Percentiles rank a stretch among this genome's conserved stretches.
Conservation (phyloP, 2,797 vertebrate genomes). For the Acanthurus leucopareius region DNA sequence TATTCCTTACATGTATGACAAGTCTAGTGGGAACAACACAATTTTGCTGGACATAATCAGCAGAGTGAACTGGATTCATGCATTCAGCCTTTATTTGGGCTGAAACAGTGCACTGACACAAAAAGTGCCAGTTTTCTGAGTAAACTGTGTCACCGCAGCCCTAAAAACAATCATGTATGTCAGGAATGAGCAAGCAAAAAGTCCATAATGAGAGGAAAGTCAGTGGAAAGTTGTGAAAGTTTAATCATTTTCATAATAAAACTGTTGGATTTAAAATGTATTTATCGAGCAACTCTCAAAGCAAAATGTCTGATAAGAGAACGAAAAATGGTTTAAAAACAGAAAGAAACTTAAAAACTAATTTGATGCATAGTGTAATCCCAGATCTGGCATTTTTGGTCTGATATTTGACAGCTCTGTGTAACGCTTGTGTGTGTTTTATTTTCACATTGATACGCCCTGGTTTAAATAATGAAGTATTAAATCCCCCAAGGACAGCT, state of each 20-base stretch:
- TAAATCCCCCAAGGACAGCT: conserved; percentile 67
- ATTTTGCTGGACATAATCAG: conserved; percentile 5
- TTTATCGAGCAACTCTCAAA: conserved; percentile 15
- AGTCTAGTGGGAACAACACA: background rate
- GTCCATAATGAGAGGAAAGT: background rate
- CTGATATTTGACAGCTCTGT: conserved; percentile 25
- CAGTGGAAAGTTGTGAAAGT: background rate
- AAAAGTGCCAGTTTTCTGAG: background rate
- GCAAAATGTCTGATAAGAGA: background rate
- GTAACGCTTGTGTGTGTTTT: conserved; percentile 53
- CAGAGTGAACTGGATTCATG: conserved; percentile 3
- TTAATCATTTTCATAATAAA: background rate
- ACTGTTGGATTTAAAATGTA: background rate
- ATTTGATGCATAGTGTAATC: conserved; percentile 8
- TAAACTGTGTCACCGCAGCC: background rate
- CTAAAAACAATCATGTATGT: background rate
- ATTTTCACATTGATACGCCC: conserved; percentile 65
- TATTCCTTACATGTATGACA: background rate
- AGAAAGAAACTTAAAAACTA: background rate
- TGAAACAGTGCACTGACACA: background rate
- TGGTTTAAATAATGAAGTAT: conserved; percentile 73
- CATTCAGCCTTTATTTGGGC: background rate
- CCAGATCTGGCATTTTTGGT: conserved; percentile 2
- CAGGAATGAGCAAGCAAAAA: background rate
- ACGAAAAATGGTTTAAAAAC: background rate